phyloP scores from a whole-genome alignment of 2,113 vertebrate genomes.

The Carassius carassius region DNA sequence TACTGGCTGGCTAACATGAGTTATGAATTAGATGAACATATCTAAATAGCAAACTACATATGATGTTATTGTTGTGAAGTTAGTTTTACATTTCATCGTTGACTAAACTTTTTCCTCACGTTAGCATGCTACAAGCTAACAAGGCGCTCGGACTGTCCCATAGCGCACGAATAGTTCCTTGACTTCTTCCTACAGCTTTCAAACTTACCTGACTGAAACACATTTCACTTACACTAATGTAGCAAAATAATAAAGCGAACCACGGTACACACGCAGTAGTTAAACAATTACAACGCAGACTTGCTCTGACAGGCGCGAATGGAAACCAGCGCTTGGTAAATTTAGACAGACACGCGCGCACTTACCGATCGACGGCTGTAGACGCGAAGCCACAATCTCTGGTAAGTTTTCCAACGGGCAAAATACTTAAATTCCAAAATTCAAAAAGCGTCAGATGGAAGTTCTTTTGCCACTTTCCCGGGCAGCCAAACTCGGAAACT shows the following conservation, averaged over 20 bases:
- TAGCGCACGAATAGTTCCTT: background rate
- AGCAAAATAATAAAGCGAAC: background rate
- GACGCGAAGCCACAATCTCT: conserved; percentile 3
- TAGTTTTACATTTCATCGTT: background rate
- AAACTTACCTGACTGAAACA: background rate
- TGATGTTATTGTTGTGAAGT: background rate
- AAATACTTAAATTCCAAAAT: background rate
- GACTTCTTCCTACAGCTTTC: background rate
- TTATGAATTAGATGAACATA: background rate
- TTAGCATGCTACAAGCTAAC: conserved; percentile 40
- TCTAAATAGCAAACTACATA: too few species aligned
- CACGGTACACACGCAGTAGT: background rate
- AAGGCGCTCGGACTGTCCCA: background rate
- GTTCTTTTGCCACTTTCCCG: conserved; percentile 15
- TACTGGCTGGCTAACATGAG: too few species aligned
- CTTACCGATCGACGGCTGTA: conserved; percentile 17
- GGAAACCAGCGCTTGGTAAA: background rate
- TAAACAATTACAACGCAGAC: background rate
- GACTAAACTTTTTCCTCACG: conserved; percentile 23
- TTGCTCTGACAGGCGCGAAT: background rate
- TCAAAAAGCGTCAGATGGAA: background rate
- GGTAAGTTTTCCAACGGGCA: background rate
- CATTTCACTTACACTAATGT: background rate
- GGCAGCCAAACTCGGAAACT: conserved; percentile 20
- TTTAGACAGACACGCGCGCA: background rate